A percentile compares a stretch with the other conserved stretches of the same genome.
phyloP scores from a whole-genome alignment of 2,113 vertebrate genomes.

The Jacana jacana region DNA sequence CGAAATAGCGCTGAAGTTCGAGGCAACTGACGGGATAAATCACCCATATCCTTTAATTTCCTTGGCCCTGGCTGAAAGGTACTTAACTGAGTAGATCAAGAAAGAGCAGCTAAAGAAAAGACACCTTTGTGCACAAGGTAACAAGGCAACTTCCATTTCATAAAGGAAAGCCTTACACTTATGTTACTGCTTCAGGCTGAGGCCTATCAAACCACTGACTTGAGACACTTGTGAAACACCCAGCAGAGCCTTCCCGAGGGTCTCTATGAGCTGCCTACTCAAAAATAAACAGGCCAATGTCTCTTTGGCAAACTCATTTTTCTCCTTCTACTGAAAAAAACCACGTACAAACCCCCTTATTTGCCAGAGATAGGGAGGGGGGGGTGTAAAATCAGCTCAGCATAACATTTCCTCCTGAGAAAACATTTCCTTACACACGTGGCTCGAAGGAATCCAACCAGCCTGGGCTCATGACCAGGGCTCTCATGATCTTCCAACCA shows the following conservation, averaged over 20 bases:
- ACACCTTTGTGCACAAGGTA: not conserved
- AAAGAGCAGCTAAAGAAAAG: not conserved
- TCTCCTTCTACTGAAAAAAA: not conserved
- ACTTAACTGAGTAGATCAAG: not conserved
- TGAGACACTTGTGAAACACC: not conserved
- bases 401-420: not conserved
- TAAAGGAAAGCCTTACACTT: not conserved
- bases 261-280: not conserved
- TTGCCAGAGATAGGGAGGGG: not conserved
- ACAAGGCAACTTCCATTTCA: not conserved
- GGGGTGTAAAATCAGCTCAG: not conserved
- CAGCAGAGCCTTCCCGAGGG: not conserved
- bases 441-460: not conserved
- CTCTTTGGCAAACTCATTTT: not conserved
- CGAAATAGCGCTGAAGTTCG: not conserved
- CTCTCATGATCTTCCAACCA: not conserved
- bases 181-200: not conserved
- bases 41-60: not conserved
- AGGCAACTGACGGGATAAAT: not conserved
- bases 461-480: not conserved
- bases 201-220: not conserved
- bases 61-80: not conserved
- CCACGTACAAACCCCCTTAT: not conserved
- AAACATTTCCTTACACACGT: not conserved
- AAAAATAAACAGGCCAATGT: not conserved